Base-by-base conservation (phyloP, 2,113 vertebrate genomes). In the Desmodus rotundus region DNA sequence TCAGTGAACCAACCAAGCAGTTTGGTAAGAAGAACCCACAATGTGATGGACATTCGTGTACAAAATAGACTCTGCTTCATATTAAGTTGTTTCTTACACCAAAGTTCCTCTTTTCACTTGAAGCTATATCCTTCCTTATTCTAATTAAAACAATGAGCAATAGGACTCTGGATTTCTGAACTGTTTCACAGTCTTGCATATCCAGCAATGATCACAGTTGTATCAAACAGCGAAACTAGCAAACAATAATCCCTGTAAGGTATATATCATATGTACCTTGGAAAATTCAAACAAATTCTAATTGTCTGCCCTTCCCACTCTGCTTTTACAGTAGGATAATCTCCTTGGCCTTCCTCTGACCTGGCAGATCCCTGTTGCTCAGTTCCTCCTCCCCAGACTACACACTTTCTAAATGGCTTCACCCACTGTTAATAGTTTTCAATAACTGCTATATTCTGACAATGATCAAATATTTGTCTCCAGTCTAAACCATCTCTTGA, bases 101-200 rank as follows among this genome's bases (percentile, higher is more conserved):
- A 52, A 95, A 97, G 90, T 96, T 97, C 97, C 95, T 82, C 84
- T 97, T 97, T 95, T 74, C 72, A 82, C n/a, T 96, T 85, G 41
- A 93, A 73, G 36, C 61, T 95, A 38, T 94, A 96, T 92, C 72
- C 92, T 96, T 97, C 95, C 96, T 92, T 93, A 92, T 97, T 97
- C 90, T 96, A 96, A 96, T 87, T 96, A 97, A 97, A 97, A 97
- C 74, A 86, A 89, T 15, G 45, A 90, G 68, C 36, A 92, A 86
- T 1, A 87, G 56, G 38, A 47, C 45, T 84, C 28, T 74, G 65
- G 31, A 58, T 88, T 93, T 67, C 58, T 73, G 65, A 87, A 43
- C 50, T 82, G 16, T 76, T 89, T 89, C n/a, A 87, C 1, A 83
- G 43, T 91, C 31, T 52, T 70, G 17, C 13, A 58, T 20, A 74